Evolutionary conservation across 1,140 invertebrate genomes (phyloP).

Genomic region (Macrobrachium rosenbergii): DNA sequence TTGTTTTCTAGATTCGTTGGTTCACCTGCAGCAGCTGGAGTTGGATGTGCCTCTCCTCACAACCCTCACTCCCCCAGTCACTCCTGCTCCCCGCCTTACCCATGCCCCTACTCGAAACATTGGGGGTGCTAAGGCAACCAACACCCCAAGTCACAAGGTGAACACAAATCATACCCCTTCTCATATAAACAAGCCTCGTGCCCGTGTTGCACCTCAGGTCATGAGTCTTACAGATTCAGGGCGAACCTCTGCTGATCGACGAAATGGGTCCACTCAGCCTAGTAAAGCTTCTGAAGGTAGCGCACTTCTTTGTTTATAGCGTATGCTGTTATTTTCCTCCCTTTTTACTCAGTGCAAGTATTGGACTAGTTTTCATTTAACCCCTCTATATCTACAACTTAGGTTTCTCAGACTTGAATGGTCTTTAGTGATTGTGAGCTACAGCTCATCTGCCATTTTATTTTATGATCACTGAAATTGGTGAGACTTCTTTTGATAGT

Average conservation of each 20-base stretch:
- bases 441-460: too few species aligned
- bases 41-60: constrained; percentile 54
- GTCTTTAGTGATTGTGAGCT: too few species aligned
- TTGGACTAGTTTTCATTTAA: too few species aligned
- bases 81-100: constrained; percentile 32
- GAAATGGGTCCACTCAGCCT: constrained; percentile 17
- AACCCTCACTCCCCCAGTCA: constrained; percentile 48
- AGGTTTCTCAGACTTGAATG: too few species aligned
- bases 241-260: constrained; percentile 25
- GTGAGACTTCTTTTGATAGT: too few species aligned
- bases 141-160: constrained; percentile 10
- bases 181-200: constrained; percentile 46
- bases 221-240: constrained; percentile 41
- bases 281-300: constrained; percentile 32
- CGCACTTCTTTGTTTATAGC: background rate
- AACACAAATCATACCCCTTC: constrained; percentile 2
- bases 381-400: too few species aligned
- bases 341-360: background rate
- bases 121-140: constrained; percentile 16
- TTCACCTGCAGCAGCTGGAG: constrained; percentile 59
- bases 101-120: constrained; percentile 39
- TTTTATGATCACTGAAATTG: too few species aligned
- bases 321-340: background rate
- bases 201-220: constrained; percentile 52
- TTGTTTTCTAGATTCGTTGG: constrained; percentile 57